Base-by-base conservation (phyloP, 2,888 invertebrate genomes). In the Pediacus dermestoides region DNA sequence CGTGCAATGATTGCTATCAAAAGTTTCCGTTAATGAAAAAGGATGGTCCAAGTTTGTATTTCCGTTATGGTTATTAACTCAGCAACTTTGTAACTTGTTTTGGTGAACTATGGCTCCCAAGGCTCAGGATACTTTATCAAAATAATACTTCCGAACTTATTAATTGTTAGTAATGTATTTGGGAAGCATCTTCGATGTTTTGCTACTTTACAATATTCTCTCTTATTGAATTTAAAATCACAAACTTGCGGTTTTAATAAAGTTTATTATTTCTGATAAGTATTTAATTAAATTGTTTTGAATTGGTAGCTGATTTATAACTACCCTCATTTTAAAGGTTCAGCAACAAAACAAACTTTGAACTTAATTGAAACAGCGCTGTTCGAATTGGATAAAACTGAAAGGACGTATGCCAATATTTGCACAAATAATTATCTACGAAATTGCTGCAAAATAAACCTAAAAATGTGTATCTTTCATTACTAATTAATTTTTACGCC, bases 61-160 rank as follows among this genome's bases (percentile, higher is more conserved):
- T 64, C 58, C 61, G 62, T 53, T 58, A 59, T 59, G 61, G 61
- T 60, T 61, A 60, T 60, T 60, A 61, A 60, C 57, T 58, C 56
- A 45, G 43, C 49, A 54, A 60, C 55, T 57, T 57, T 43, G 48
- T 50, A 59, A 58, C 50, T 60, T 61, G 50, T 26, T 53, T 4
- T 18, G 48, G 49, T 52, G 50, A 57, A 57, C 56, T 55, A 57
- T 57, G 40, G 52, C 53, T 57, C 59, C 56, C 58, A 38, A 48
- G 46, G 45, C 50, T 42, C 48, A 48, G 49, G 54, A 56, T 54
- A 44, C 60, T 63, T 61, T 58, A 62, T 64, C 64, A 61, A 61
- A 62, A 64, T 63, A 62, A 61, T 63, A 59, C 55, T 59, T 60
- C 56, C 50, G 52, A 60, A 61, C 57, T 62, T 60, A 59, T 60